phyloP scores from a whole-genome alignment of 2,888 invertebrate genomes.

The Crocallis elinguaria region DNA sequence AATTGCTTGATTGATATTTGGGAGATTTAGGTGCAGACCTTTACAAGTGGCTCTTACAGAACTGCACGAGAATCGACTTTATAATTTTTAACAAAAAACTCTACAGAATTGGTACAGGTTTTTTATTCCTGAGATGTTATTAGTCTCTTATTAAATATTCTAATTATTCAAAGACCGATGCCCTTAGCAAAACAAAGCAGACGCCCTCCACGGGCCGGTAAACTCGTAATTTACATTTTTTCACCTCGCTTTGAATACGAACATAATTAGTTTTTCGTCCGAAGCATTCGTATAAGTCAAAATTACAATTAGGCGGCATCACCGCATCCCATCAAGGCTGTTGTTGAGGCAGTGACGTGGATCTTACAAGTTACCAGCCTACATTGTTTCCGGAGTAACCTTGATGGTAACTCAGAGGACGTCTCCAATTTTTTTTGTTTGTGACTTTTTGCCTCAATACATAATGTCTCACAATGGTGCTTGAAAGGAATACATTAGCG shows the following conservation, averaged over 20 bases:
- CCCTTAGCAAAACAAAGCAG: slow-evolving; percentile 25
- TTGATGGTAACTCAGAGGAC: slow-evolving; percentile 38
- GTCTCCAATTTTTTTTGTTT: slow-evolving; percentile 54
- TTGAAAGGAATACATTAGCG: slow-evolving; percentile 77
- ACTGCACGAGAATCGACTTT: no score
- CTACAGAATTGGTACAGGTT: background rate
- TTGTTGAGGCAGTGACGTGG: slow-evolving; percentile 10
- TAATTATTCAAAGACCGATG: slow-evolving; percentile 20
- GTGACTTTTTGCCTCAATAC: slow-evolving; percentile 69
- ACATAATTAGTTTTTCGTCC: slow-evolving; percentile 40
- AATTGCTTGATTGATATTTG: slow-evolving; percentile 30
- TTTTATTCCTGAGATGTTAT: background rate
- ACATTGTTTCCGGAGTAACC: slow-evolving; percentile 29
- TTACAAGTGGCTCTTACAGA: no score
- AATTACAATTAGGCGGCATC: slow-evolving; percentile 50
- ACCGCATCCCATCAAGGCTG: slow-evolving; percentile 9
- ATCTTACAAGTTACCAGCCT: slow-evolving; percentile 12
- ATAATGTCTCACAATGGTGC: slow-evolving; percentile 69
- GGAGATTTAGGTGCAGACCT: background rate
- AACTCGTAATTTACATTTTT: slow-evolving; percentile 21
- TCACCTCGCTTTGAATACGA: slow-evolving; percentile 12
- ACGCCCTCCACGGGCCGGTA: slow-evolving; percentile 17
- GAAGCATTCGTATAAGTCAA: slow-evolving; percentile 57
- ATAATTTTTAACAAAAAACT: background rate
- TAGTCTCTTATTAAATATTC: slow-evolving; percentile 13